Base-by-base conservation (phyloP, 2,888 invertebrate genomes). In the Erpobdella octoculata region DNA sequence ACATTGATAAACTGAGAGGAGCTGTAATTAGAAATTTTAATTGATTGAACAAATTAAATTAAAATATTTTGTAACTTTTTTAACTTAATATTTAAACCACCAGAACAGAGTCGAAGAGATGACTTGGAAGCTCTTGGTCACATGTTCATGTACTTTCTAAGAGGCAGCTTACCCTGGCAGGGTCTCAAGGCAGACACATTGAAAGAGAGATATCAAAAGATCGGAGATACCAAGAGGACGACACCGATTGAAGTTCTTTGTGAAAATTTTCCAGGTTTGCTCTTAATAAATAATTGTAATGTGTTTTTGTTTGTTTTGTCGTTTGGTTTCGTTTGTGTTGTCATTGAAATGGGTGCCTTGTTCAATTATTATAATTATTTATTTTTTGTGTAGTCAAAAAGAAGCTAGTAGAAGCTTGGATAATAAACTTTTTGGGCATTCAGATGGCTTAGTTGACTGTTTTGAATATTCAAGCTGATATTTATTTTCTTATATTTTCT, bases 61-160 rank as follows among this genome's bases (percentile, higher is more conserved):
- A 25, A 53, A 53, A 25, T 25, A n/a, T n/a, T n/a, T n/a, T n/a
- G n/a, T n/a, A n/a, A n/a, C n/a, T n/a, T n/a, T n/a, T n/a, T n/a
- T n/a, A n/a, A n/a, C n/a, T n/a, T n/a, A 53, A 18, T 21, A 25
- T 28, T 5, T 15, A 1, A 8, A 1, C 28, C 18, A 21, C 9
- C 86, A 91, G 98, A 99, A 87, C 98, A 99, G 89, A 96, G 96
- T 83, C 89, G 98, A 84, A 88, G 97, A 84, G 97, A 98, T 86
- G 97, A 98, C 87, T 87, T 98, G 84, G 98, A 99, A 86, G 98
- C 98, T 76, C 88, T 99, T 82, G 98, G 98, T 78, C 97, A 98
- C 87, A 99, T 99, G 98, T 98, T 99, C 87, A 97, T 99, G 97
- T 99, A 99, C 88, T 99, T 99, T 87, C 88, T 99, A 85, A 89